Evolutionary conservation across 2,113 vertebrate species (phyloP).

Genomic region (Blennius ocellaris): DNA sequence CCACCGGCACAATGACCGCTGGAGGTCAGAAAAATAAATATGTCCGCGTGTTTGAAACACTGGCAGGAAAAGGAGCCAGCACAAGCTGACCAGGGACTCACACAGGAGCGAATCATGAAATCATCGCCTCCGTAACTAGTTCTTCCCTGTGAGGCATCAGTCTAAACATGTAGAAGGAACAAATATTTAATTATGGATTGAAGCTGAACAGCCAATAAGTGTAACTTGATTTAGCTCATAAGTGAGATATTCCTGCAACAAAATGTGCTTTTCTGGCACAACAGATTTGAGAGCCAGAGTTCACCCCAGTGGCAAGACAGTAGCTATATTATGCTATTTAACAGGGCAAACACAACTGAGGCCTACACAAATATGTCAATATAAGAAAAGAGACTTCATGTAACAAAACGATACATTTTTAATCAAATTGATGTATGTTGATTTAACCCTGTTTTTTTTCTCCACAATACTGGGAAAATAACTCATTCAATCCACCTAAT

Average conservation of each 20-base stretch:
- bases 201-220: not conserved
- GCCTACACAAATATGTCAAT: no score
- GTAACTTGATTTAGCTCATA: not conserved
- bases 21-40: slow-evolving; percentile 74
- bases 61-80: slow-evolving; percentile 63
- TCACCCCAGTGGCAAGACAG: slow-evolving; percentile 29
- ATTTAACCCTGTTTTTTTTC: no score
- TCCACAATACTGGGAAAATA: no score
- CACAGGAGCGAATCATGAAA: slow-evolving; percentile 15
- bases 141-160: not conserved
- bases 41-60: slow-evolving; percentile 62
- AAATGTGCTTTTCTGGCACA: not conserved
- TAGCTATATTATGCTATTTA: slow-evolving; percentile 80
- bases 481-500: no score
- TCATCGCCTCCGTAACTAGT: slow-evolving; percentile 17
- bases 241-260: not conserved
- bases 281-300: not conserved
- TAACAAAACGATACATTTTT: no score
- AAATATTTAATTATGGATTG: not conserved
- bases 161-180: not conserved
- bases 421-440: no score
- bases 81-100: slow-evolving; percentile 32
- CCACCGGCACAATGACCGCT: slow-evolving; percentile 61
- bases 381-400: no score
- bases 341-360: slow-evolving; percentile 53